Evolutionary conservation across 1,140 invertebrate genomes (phyloP).

Genomic region (Brachionus sp.): DNA sequence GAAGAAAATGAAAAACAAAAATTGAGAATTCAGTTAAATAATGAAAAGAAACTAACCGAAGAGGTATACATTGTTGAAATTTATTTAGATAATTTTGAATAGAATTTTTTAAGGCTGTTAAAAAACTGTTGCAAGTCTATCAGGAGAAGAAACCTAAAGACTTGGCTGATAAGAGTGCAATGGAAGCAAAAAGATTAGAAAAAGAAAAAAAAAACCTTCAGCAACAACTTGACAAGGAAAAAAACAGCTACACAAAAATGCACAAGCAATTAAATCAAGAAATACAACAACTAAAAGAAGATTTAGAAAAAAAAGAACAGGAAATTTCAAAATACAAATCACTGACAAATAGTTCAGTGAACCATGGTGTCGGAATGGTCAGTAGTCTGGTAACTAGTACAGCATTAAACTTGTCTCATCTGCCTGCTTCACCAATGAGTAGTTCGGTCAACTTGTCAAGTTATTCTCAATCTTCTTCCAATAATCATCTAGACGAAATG

Average conservation of each 20-base stretch:
- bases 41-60: conserved; percentile 70
- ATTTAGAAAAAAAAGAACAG: conserved; percentile 27
- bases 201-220: conserved; percentile 90
- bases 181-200: conserved; percentile 80
- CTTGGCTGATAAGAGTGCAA: conserved; percentile 65
- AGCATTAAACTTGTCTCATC: neutral
- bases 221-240: conserved; percentile 81
- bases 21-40: conserved; percentile 73
- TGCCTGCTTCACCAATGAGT: neutral
- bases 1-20: conserved; percentile 43
- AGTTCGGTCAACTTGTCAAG: conserved; percentile 18
- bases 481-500: conserved; percentile 21
- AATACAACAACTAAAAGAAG: conserved; percentile 38
- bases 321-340: neutral
- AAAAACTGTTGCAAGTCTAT: conserved; percentile 94
- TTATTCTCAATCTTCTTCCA: conserved; percentile 24
- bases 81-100: neutral
- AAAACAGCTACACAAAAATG: conserved; percentile 47
- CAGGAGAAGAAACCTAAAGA: conserved; percentile 71
- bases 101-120: conserved; percentile 70
- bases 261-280: conserved; percentile 22
- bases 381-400: neutral
- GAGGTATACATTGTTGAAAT: conserved; percentile 51
- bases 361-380: conserved; percentile 3
- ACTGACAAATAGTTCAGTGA: neutral